Conservation (phyloP, 1,140 invertebrate genomes). For the Drosophila biarmipes region DNA sequence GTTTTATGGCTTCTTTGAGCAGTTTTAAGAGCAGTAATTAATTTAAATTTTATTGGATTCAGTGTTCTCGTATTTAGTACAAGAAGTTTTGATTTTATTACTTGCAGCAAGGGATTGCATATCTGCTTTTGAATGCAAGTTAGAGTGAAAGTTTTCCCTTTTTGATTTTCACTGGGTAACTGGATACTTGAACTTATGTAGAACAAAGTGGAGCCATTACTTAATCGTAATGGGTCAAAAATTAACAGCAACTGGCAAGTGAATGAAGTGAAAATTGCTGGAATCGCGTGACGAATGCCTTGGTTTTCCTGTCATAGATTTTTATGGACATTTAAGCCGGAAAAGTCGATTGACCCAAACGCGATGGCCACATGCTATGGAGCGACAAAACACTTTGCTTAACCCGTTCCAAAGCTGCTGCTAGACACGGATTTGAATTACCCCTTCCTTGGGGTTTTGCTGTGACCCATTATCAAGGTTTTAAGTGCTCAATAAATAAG, state of each 20-base stretch:
- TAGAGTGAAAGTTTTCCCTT: not conserved
- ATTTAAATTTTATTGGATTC: not conserved
- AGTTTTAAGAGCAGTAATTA: not conserved
- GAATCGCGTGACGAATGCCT: constrained; percentile 46
- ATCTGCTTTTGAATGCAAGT: not conserved
- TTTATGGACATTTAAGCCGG: constrained; percentile 33
- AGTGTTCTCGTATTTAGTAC: not conserved
- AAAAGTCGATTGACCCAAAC: constrained; percentile 47
- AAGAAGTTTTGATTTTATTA: not conserved
- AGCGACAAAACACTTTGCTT: constrained; percentile 57
- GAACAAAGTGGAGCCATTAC: constrained; percentile 17
- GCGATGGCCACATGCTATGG: constrained; percentile 44
- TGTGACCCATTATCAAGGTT: constrained; percentile 16
- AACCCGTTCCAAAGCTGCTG: constrained; percentile 34
- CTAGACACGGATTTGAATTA: constrained; percentile 29
- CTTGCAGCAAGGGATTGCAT: not conserved
- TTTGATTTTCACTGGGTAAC: constrained; percentile 14
- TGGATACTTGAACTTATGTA: constrained; percentile 27
- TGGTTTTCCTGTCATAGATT: constrained; percentile 4
- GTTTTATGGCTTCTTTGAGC: constrained; percentile 11
- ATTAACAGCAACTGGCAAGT: constrained; percentile 10
- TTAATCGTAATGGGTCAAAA: constrained; percentile 25
- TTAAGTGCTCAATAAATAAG: constrained; percentile 57
- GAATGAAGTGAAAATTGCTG: constrained; percentile 2
- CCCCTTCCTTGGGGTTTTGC: not conserved